Evolutionary conservation across 2,797 vertebrate genomes (phyloP).

Genomic region (Silurus lanzhouensis): DNA sequence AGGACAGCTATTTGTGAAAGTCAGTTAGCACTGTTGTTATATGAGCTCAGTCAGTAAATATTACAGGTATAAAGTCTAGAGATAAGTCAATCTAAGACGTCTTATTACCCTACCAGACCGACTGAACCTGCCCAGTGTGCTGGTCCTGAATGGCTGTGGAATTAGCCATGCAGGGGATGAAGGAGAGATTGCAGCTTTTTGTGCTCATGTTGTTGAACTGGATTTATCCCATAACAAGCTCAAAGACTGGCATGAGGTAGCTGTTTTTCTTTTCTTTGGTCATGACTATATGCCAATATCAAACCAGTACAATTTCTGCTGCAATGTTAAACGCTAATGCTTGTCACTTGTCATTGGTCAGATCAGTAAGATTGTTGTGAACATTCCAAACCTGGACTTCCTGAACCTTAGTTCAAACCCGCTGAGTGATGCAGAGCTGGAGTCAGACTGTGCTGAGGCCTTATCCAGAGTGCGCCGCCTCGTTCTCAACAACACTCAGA

Average conservation of each 20-base stretch:
- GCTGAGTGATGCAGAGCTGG: constrained; percentile 83
- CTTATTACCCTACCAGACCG: constrained; percentile 75
- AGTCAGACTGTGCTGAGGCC: constrained; percentile 83
- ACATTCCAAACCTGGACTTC: constrained; percentile 94
- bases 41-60: background rate
- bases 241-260: constrained; percentile 93
- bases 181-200: constrained; percentile 93
- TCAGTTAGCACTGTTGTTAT: background rate
- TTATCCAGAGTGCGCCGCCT: constrained; percentile 90
- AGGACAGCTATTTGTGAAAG: background rate
- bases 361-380: constrained; percentile 97
- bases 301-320: background rate
- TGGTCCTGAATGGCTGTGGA: constrained; percentile 90
- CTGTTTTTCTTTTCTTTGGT: background rate
- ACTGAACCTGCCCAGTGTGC: constrained; percentile 91
- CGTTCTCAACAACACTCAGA: constrained; percentile 97
- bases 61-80: background rate
- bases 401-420: constrained; percentile 98
- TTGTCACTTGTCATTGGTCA: constrained; percentile 59
- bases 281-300: background rate
- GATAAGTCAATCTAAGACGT: background rate
- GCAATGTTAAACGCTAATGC: background rate
- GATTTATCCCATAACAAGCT: constrained; percentile 96
- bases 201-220: constrained; percentile 92
- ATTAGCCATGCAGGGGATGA: constrained; percentile 92